Evolutionary conservation across 2,113 vertebrate genomes (phyloP), one percentile per base, ranked within the genome.

Genomic region (Amblyornis subalaris): DNA sequence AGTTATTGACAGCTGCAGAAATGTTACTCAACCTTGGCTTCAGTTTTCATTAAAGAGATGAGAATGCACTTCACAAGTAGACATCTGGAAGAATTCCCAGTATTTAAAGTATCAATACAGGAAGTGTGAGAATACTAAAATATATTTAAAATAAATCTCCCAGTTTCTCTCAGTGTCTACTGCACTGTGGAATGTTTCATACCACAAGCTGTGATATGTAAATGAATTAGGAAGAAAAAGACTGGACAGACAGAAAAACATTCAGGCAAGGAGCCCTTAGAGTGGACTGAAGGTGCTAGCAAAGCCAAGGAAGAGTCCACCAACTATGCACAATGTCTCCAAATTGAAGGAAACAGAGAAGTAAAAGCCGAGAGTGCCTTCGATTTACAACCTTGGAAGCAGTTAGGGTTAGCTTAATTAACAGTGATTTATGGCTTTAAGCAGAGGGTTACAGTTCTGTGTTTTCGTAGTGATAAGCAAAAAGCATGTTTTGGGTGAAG

Each of bases 211-310:
- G 6, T 79, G 26, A 28, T n/a, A 42, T 9, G 5, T 20, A 67
- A 58, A 54, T 25, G 6, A 85, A 6, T 53, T 45, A 54, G 14
- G 12, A 51, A 81, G 22, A 55, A 47, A n/a, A 51, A 48, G 9
- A 35, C 11, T 35, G 15, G 23, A 16, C 16, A 85, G 26, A 35
- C 4, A 76, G 42, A 66, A 85, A 51, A 72, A 17, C 14, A 36
- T 1, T 79, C 10, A 28, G 31, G 5, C 21, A 44, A 4, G 1
- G 6, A 55, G 4, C 48, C 12, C 14, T 17, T 18, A 7, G 12
- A 44, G 8, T 13, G 3, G 3, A 62, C 5, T 28, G 21, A 65
- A 65, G 7, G 9, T 57, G 25, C 29, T 28, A 22, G 20, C n/a
- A 44, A 3, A 44, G 22, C 12, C 28, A 69, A 28, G 36, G 12